These are phyloP conservation scores for Dipodomys stephensi DNA, from an alignment of 2,113 vertebrate species.

Conservation along the genomic window DNA sequence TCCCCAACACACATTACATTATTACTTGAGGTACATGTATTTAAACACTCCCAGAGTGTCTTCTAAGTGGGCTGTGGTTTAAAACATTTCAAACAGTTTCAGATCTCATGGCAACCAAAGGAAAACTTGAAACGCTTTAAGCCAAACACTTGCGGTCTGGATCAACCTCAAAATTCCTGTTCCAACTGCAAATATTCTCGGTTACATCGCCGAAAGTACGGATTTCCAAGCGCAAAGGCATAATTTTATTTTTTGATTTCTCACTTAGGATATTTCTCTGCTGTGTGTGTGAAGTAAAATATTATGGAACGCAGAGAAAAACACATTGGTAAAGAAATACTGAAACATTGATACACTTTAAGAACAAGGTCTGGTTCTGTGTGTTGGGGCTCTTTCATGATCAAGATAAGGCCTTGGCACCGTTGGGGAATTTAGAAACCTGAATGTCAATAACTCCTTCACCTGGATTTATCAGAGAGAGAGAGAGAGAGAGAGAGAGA, in stretches of 20 bases:
- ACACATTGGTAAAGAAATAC: background rate
- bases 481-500: too few relatives aligned
- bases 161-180: background rate
- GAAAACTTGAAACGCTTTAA: background rate
- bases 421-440: background rate
- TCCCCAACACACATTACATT: background rate
- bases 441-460: background rate
- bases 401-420: background rate
- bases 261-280: background rate
- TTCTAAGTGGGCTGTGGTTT: background rate
- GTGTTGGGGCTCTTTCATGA: background rate
- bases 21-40: background rate
- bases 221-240: background rate
- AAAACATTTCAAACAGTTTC: conserved; percentile 9
- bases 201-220: background rate
- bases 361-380: background rate
- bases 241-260: conserved; percentile 26
- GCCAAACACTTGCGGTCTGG: background rate
- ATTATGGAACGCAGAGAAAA: background rate
- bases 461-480: background rate
- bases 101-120: background rate
- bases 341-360: background rate
- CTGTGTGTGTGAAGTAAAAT: background rate
- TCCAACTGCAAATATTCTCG: background rate
- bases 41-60: background rate